Evolutionary conservation across 2,888 invertebrate genomes (phyloP).

Genomic region (Crocallis elinguaria): DNA sequence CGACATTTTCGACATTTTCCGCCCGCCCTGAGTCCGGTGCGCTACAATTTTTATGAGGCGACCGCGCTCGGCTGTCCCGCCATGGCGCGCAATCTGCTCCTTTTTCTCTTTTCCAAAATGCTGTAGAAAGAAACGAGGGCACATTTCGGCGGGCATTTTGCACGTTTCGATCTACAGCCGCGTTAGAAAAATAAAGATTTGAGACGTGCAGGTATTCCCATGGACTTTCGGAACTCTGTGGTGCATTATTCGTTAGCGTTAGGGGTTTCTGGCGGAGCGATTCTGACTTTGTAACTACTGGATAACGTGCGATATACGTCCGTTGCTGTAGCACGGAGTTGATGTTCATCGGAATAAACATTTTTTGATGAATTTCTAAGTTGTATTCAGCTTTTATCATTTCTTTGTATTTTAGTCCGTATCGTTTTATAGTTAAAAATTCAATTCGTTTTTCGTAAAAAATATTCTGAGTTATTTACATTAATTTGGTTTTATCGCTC

Average conservation of each 20-base stretch:
- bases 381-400: too few species aligned
- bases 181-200: constrained; percentile 62
- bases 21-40: constrained; percentile 45
- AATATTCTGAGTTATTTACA: too few species aligned
- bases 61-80: constrained; percentile 45
- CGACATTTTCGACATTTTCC: constrained; percentile 59
- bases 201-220: constrained; percentile 22
- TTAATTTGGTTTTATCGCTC: too few species aligned
- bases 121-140: constrained; percentile 62
- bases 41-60: constrained; percentile 76
- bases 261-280: constrained; percentile 4
- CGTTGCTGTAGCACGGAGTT: not conserved
- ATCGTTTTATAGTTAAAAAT: too few species aligned
- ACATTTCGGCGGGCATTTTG: constrained; percentile 68
- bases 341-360: not conserved
- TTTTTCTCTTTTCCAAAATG: constrained; percentile 59
- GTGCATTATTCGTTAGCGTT: constrained; percentile 15
- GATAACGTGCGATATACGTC: constrained; percentile 9
- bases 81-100: constrained; percentile 35
- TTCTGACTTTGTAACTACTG: constrained; percentile 13
- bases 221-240: constrained; percentile 11
- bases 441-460: too few species aligned
- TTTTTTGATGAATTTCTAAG: too few species aligned
- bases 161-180: constrained; percentile 58
- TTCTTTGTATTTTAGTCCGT: too few species aligned